These are phyloP conservation scores for Heliangelus exortis DNA, from an alignment of 2,797 vertebrate species.

Conservation along the genomic window DNA sequence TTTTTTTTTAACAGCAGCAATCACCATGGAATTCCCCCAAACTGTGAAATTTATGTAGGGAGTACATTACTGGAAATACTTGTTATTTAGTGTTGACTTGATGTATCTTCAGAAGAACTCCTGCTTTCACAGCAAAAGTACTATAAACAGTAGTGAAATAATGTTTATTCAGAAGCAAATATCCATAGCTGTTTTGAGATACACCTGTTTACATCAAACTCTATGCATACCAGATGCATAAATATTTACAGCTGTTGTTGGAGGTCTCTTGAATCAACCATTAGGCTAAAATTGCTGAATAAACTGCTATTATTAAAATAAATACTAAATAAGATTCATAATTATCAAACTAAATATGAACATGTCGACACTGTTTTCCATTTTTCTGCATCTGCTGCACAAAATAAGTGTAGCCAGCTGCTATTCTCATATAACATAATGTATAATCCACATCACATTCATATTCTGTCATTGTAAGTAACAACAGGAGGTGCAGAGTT, in stretches of 20 bases:
- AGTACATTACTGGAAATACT: background rate
- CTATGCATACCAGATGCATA: background rate
- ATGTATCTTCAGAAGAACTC: background rate
- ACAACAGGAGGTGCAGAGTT: background rate
- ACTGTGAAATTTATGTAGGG: background rate
- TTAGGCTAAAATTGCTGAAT: background rate
- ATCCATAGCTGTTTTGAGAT: background rate
- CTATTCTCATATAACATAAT: background rate
- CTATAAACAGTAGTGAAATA: background rate
- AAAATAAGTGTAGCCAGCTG: background rate
- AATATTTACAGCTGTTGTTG: background rate
- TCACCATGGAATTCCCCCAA: background rate
- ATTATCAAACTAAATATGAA: background rate
- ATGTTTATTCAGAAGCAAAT: background rate
- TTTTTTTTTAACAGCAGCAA: background rate
- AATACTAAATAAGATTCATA: background rate
- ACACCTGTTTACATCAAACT: background rate
- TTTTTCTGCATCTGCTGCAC: background rate
- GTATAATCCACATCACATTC: background rate
- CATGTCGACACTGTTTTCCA: background rate
- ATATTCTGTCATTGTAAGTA: background rate
- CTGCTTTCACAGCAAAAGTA: background rate
- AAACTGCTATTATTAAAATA: background rate
- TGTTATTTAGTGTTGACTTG: background rate
- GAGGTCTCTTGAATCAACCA: constrained; percentile 9